phyloP scores from a whole-genome alignment of 2,888 invertebrate genomes.

The Sinotaia quadrata region DNA sequence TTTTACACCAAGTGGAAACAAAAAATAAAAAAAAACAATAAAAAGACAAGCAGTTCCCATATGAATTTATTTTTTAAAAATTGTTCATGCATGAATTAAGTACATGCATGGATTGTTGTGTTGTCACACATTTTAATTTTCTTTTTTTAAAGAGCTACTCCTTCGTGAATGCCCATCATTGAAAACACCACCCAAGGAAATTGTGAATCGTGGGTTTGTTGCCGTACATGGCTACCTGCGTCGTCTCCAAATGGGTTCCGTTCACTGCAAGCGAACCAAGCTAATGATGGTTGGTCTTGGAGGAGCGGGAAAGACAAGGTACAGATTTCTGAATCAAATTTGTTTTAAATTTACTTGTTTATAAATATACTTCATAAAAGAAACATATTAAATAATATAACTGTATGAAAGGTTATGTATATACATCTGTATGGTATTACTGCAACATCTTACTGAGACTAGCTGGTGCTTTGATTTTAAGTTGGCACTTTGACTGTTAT shows the following conservation, averaged over 20 bases:
- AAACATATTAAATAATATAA: too few species aligned
- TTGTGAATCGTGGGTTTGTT: constrained; percentile 61
- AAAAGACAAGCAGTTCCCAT: not conserved
- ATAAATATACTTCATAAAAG: too few species aligned
- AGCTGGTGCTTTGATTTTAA: not conserved
- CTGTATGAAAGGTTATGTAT: too few species aligned
- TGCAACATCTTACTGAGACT: not conserved
- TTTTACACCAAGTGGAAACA: too few species aligned
- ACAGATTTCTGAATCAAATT: too few species aligned
- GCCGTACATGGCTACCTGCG: constrained; percentile 66
- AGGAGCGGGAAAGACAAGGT: constrained; percentile 73
- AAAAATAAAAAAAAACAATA: too few species aligned
- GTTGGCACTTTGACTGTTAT: too few species aligned
- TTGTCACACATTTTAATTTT: not conserved
- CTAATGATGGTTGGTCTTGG: constrained; percentile 72
- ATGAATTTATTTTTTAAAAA: not conserved
- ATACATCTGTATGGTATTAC: not conserved
- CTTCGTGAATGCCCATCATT: constrained; percentile 59
- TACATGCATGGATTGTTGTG: not conserved
- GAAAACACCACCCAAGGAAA: constrained; percentile 69
- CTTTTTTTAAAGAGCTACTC: constrained; percentile 47
- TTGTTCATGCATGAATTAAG: not conserved
- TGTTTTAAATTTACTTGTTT: too few species aligned
- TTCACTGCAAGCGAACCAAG: constrained; percentile 68
- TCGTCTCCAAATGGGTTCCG: constrained; percentile 64